Evolutionary conservation across 2,797 vertebrate species (phyloP).

Genomic region (Pagetopsis macropterus): DNA sequence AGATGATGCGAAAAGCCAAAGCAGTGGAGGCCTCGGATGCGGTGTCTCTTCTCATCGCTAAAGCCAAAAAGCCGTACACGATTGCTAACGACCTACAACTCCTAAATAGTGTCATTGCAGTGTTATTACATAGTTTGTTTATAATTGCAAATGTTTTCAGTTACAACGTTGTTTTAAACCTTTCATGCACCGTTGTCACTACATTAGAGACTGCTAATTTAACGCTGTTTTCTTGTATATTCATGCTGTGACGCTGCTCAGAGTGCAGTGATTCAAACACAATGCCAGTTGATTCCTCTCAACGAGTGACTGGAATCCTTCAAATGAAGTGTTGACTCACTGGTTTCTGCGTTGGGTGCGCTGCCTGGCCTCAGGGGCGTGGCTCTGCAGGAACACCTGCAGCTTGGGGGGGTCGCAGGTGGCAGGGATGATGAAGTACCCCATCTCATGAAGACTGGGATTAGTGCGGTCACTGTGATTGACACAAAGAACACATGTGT

Average conservation of each 20-base stretch:
- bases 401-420: slow-evolving; percentile 86
- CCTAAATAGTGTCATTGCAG: no score
- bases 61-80: no score
- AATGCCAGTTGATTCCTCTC: neutral
- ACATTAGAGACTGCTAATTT: no score
- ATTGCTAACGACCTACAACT: no score
- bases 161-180: no score
- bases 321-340: slow-evolving; percentile 81
- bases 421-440: slow-evolving; percentile 90
- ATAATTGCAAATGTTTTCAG: no score
- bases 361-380: slow-evolving; percentile 88
- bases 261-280: neutral
- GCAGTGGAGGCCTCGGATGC: no score
- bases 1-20: no score
- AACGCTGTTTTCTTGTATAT: no score
- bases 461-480: slow-evolving; percentile 85
- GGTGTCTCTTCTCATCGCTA: no score
- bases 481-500: slow-evolving; percentile 1
- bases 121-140: no score
- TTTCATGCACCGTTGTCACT: no score
- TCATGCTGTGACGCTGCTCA: neutral
- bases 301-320: neutral
- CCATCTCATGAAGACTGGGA: slow-evolving; percentile 89
- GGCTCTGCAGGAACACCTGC: slow-evolving; percentile 89
- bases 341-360: slow-evolving; percentile 83